These are phyloP conservation scores for Anastrepha obliqua DNA, from an alignment of 1,140 invertebrate species.

Conservation along the genomic window DNA sequence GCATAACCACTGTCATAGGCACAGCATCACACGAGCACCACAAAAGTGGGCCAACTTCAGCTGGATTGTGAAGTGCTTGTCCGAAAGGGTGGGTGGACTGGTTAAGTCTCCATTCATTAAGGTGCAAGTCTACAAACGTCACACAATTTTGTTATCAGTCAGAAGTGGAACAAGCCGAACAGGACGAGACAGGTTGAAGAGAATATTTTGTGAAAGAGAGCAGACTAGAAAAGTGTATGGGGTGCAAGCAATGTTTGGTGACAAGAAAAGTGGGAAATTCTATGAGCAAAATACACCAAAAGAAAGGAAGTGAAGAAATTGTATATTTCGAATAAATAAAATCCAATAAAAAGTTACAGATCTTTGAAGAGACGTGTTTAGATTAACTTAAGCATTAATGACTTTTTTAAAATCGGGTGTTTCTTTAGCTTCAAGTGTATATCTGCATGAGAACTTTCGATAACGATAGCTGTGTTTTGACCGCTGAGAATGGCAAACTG, in stretches of 20 bases:
- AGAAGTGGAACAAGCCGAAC: not conserved
- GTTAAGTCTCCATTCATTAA: slow-evolving; percentile 21
- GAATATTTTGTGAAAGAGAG: not conserved
- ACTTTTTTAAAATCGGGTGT: too few species aligned
- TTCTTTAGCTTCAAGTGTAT: too few species aligned
- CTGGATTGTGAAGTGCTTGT: not conserved
- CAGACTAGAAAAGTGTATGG: not conserved
- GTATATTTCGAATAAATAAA: too few species aligned
- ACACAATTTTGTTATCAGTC: slow-evolving; percentile 37
- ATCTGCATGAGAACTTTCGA: too few species aligned
- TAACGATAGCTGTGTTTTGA: too few species aligned
- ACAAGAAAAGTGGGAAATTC: slow-evolving; percentile 3
- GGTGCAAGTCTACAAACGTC: slow-evolving; percentile 1
- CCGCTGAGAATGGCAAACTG: too few species aligned
- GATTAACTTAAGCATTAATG: too few species aligned
- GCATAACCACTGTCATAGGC: not conserved
- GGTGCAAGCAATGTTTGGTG: not conserved
- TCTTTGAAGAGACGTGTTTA: too few species aligned
- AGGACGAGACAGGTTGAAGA: not conserved
- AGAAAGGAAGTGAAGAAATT: not conserved
- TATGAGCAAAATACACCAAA: not conserved
- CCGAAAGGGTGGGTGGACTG: not conserved
- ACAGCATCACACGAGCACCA: not conserved
- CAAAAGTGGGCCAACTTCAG: slow-evolving; percentile 29
- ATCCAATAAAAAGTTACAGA: too few species aligned